Evolutionary conservation across 2,113 vertebrate genomes (phyloP), one percentile per base, ranked within the genome.

Genomic region (Perognathus longimembris): DNA sequence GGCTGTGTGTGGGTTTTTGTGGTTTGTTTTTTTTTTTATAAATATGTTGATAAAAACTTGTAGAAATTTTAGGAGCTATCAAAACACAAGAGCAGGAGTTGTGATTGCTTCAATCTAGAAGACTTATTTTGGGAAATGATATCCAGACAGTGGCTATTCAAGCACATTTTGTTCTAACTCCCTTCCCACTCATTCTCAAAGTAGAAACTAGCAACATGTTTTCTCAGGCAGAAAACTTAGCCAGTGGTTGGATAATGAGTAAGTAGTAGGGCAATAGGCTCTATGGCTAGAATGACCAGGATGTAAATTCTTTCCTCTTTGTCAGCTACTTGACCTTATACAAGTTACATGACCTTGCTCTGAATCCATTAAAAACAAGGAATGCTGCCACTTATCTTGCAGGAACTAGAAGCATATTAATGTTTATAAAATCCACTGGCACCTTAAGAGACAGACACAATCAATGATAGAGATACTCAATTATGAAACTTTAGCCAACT

Each of bases 131-230:
- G 79, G 86, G 42, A 79, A 79, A n/a, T 0, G 0, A 40, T 88
- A 59, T 66, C 59, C 36, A 66, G 64, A 81, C 50, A 26, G 32
- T 14, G 20, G 32, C 54, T 50, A 89, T 12, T 30, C 5, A 20
- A 40, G 78, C 26, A 92, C 70, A 57, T 79, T 80, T 67, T 85
- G 82, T 86, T 64, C 79, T 61, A 94, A 59, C 77, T 73, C 34
- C 82, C 66, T 50, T 66, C 74, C 71, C 67, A 45, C n/a, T 64
- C 42, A 45, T 73, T 89, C 61, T 89, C 86, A 79, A 83, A 93
- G 76, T 66, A 66, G 73, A 91, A 86, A 93, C 36, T n/a, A 92
- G 76, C 71, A 70, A 20, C 63, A n/a, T 34, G 85, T 79, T 57
- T 63, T 69, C 42, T 26, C 17, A 57, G 36, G 69, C 54, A 77